These are phyloP conservation scores for Cygnus buccinator DNA, from an alignment of 2,113 vertebrate genomes.

Conservation along the genomic window DNA sequence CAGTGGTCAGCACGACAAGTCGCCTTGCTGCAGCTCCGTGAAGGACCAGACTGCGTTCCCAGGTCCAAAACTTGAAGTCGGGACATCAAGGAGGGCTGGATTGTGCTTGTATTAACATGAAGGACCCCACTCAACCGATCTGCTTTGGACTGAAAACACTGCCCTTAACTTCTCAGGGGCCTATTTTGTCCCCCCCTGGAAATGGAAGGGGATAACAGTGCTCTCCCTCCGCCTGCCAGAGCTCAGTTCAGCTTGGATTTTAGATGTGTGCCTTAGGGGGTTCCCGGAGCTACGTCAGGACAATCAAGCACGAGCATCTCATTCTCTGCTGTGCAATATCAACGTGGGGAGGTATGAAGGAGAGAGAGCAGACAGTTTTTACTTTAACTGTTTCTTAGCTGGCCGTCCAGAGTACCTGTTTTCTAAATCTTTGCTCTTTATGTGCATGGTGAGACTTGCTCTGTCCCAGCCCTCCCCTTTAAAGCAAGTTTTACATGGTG, in stretches of 20 bases:
- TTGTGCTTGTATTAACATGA: background rate
- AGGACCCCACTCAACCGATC: background rate
- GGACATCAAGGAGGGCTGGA: background rate
- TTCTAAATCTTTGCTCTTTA: background rate
- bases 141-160: background rate
- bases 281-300: background rate
- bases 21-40: background rate
- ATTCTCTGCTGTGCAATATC: background rate
- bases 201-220: background rate
- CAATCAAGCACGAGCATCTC: background rate
- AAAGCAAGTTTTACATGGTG: background rate
- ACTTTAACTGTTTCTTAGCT: conserved; percentile 17
- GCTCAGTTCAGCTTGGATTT: background rate
- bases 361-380: background rate
- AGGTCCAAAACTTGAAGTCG: background rate
- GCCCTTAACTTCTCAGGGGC: background rate
- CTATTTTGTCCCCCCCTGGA: background rate
- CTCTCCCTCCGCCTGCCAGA: background rate
- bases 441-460: background rate
- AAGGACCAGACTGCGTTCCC: background rate
- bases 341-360: background rate
- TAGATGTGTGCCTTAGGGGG: background rate
- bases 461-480: background rate
- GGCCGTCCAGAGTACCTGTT: background rate
- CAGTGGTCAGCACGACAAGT: background rate